A percentile compares a stretch with the other conserved stretches of the same genome.
phyloP scores from a whole-genome alignment of 2,113 vertebrate species.

The Istiophorus platypterus region DNA sequence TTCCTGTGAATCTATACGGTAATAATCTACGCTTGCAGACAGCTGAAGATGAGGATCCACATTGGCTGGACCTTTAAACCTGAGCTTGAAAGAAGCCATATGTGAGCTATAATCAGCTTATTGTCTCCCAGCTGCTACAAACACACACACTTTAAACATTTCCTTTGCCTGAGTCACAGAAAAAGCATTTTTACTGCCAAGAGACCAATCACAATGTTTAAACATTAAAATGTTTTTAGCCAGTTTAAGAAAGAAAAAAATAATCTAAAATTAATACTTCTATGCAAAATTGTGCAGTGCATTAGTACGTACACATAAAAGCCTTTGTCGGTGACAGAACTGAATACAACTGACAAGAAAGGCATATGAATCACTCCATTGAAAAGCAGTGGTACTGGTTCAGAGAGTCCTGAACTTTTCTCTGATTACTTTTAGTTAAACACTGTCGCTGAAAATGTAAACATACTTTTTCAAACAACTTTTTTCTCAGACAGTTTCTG shows the following conservation, averaged over 20 bases:
- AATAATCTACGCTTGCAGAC: not conserved
- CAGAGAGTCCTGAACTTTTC: too few species aligned
- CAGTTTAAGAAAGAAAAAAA: not conserved
- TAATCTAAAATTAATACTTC: not conserved
- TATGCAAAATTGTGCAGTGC: too few species aligned
- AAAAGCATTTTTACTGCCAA: constrained; percentile 21
- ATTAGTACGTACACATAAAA: too few species aligned
- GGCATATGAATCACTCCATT: too few species aligned
- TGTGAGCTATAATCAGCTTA: constrained; percentile 79
- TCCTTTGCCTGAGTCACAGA: constrained; percentile 15
- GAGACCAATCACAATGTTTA: constrained; percentile 23
- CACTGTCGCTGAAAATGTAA: too few species aligned
- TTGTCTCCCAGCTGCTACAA: constrained; percentile 50
- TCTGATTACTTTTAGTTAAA: too few species aligned
- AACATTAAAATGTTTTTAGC: not conserved
- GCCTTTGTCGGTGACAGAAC: too few species aligned
- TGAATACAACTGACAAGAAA: too few species aligned
- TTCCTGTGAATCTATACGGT: not conserved
- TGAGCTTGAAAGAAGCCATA: constrained; percentile 57
- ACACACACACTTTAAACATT: constrained; percentile 31
- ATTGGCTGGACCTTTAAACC: constrained; percentile 39
- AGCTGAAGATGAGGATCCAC: constrained; percentile 30
- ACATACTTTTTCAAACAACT: too few species aligned
- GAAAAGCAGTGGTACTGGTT: too few species aligned
- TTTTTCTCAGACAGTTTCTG: too few species aligned